phyloP scores from a whole-genome alignment of 92 coral and sea anemone genomes.

The Plumapathes pennacea region DNA sequence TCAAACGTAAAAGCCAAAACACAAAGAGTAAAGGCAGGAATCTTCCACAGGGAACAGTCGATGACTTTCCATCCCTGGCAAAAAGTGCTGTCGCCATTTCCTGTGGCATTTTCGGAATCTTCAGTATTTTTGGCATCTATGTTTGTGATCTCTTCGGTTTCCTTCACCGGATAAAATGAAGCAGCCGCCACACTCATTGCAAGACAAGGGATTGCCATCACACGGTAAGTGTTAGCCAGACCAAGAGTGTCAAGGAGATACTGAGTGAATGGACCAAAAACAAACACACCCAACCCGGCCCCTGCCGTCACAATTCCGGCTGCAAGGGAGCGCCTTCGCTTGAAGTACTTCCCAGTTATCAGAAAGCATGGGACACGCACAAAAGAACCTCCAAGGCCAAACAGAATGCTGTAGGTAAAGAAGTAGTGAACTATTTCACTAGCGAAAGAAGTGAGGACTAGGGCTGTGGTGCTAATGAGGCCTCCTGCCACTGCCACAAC shows the following conservation, averaged over 20 bases:
- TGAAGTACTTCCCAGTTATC: slow-evolving; percentile 38
- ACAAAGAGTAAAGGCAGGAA: slow-evolving; percentile 18
- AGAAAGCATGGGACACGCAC: slow-evolving; percentile 31
- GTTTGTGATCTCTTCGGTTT: too few species aligned
- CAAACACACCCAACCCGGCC: slow-evolving; percentile 38
- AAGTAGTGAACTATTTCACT: slow-evolving; percentile 25
- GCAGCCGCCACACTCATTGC: too few species aligned
- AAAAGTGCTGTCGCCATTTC: too few species aligned
- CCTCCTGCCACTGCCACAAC: slow-evolving; percentile 55
- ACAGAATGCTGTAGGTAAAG: slow-evolving; percentile 50
- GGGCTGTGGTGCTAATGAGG: slow-evolving; percentile 38
- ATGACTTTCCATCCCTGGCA: too few species aligned
- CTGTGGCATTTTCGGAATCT: too few species aligned
- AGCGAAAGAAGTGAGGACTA: slow-evolving; percentile 55
- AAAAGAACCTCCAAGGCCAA: slow-evolving; percentile 47
- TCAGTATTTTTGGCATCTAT: too few species aligned
- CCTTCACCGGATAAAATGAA: too few species aligned
- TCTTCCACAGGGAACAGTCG: slow-evolving; percentile 30
- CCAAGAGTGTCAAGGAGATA: slow-evolving; percentile 16
- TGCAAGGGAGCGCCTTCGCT: slow-evolving; percentile 41
- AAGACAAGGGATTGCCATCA: too few species aligned
- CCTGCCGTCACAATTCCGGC: slow-evolving; percentile 37
- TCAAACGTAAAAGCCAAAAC: slow-evolving; percentile 2
- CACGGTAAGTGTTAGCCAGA: slow-evolving; percentile 27
- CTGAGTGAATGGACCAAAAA: slow-evolving; percentile 43